A percentile compares a stretch with the other conserved stretches of the same genome.
Conservation (phyloP, 2,888 invertebrate genomes). For the Blastobasis lacticolella region DNA sequence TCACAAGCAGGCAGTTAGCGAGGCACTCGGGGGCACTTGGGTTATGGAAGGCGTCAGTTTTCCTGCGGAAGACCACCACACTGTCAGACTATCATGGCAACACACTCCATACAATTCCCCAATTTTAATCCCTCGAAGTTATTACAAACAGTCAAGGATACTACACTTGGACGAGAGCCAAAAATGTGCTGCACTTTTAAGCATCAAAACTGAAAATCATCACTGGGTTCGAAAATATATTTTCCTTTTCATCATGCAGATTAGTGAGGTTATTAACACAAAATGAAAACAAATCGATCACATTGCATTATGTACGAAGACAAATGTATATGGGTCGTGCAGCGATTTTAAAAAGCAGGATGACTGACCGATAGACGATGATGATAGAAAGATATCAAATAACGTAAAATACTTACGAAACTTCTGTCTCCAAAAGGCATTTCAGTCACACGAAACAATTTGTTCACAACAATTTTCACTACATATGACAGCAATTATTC, state of each 20-base stretch:
- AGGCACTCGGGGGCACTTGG: conserved; percentile 63
- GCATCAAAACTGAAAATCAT: conserved; percentile 57
- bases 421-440: conserved; percentile 62
- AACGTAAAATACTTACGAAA: conserved; percentile 51
- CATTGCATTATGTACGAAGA: too few species aligned
- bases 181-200: conserved; percentile 50
- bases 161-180: conserved; percentile 58
- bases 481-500: conserved; percentile 7
- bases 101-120: conserved; percentile 34
- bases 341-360: too few species aligned
- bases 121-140: conserved; percentile 35
- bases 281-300: conserved; percentile 10
- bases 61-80: conserved; percentile 64
- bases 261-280: conserved; percentile 39
- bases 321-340: too few species aligned
- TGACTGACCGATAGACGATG: conserved; percentile 13
- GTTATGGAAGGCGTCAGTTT: conserved; percentile 63
- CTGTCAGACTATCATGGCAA: conserved; percentile 34
- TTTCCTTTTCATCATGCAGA: conserved; percentile 20
- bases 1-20: conserved; percentile 68
- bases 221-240: conserved; percentile 24
- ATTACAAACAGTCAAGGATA: conserved; percentile 61
- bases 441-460: conserved; percentile 35
- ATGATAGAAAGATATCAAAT: conserved; percentile 17
- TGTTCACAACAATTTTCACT: conserved; percentile 24